These are phyloP conservation scores for Melinopterus prodromus DNA, from an alignment of 2,888 invertebrate genomes.

Conservation along the genomic window DNA sequence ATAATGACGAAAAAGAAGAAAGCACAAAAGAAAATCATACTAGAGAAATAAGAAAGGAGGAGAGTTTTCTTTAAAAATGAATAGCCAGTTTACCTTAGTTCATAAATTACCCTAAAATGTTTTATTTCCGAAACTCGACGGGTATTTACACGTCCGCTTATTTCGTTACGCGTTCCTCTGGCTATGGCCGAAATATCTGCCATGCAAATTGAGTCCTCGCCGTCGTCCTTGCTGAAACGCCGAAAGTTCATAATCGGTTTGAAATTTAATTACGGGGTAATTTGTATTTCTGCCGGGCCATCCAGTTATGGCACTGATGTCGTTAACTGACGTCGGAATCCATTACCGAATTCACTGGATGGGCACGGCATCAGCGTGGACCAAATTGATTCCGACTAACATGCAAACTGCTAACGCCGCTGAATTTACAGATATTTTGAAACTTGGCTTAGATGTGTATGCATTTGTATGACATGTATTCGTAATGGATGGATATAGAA, in stretches of 20 bases:
- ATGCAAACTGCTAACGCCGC: neutral
- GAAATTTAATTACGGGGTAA: conserved; percentile 32
- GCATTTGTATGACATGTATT: too few species aligned
- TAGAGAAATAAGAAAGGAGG: too few species aligned
- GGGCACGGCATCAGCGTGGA: neutral
- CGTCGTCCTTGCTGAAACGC: conserved; percentile 13
- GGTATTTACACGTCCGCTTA: neutral
- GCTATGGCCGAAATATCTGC: conserved; percentile 8
- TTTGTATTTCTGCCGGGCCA: conserved; percentile 26
- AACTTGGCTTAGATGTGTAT: too few species aligned
- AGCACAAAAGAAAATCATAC: too few species aligned
- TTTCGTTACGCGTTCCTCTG: neutral
- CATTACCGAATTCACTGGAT: neutral
- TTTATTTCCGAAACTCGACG: neutral
- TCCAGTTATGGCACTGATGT: conserved; percentile 13
- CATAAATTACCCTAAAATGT: neutral
- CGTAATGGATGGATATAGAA: too few species aligned
- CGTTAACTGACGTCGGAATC: conserved; percentile 18
- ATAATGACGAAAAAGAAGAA: too few species aligned
- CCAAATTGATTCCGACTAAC: neutral
- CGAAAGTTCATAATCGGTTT: conserved; percentile 34
- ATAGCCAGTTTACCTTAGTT: too few species aligned
- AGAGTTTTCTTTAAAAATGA: too few species aligned
- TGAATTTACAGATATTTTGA: too few species aligned
- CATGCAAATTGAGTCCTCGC: conserved; percentile 17